These are phyloP conservation scores for Pollenia labialis DNA, from an alignment of 2,888 invertebrate species.

Conservation along the genomic window DNA sequence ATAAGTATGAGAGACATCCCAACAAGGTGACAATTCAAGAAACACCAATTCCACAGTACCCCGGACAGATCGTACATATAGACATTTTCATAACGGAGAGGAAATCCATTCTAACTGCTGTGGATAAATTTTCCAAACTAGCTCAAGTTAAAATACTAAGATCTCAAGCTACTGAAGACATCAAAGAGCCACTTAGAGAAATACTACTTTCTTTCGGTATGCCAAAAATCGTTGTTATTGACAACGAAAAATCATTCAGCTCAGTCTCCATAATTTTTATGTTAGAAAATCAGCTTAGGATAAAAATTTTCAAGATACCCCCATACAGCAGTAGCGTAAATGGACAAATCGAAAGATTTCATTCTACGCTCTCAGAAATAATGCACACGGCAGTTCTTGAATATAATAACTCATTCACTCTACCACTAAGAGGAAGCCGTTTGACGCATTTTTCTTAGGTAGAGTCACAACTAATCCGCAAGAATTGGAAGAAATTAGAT, in stretches of 20 bases:
- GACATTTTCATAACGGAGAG: no score
- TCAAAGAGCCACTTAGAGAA: constrained; percentile 48
- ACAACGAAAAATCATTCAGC: constrained; percentile 56
- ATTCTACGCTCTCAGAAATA: constrained; percentile 43
- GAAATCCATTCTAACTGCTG: no score
- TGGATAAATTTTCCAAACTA: no score
- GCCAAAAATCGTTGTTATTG: constrained; percentile 24
- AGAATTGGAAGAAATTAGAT: constrained; percentile 12
- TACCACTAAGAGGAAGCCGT: no score
- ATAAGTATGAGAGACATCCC: no score
- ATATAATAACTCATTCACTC: constrained; percentile 47
- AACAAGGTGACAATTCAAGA: no score
- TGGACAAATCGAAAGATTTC: constrained; percentile 43
- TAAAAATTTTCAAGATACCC: constrained; percentile 44
- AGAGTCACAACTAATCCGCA: constrained; percentile 34
- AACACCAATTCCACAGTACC: no score
- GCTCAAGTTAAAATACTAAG: no score
- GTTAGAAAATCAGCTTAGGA: constrained; percentile 52
- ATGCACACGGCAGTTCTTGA: constrained; percentile 34
- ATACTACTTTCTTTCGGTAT: constrained; percentile 48
- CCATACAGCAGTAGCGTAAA: constrained; percentile 30
- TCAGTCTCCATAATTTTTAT: constrained; percentile 35
- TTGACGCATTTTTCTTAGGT: constrained; percentile 44
- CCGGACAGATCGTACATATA: no score
- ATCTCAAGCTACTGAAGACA: constrained; percentile 24